Evolutionary conservation across 2,113 vertebrate species (phyloP), one percentile per base, ranked within the genome.

Genomic region (Mungos mungo): DNA sequence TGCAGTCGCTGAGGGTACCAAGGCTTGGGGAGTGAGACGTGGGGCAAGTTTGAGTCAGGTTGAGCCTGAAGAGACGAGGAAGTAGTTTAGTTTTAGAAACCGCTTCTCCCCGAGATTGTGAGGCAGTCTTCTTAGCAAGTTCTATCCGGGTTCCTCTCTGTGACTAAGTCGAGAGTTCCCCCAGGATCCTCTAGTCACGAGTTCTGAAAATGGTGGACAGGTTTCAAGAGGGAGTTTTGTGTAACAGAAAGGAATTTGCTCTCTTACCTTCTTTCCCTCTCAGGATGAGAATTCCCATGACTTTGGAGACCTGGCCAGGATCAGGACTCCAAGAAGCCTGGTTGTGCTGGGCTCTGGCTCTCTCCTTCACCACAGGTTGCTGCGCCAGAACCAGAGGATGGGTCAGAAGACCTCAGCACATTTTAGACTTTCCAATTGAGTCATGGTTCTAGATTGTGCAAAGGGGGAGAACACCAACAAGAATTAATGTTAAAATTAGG

Each of bases 191-290:
- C n/a, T 86, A 27, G 16, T 60, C 35, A 54, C 14, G 74, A 63
- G n/a, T 54, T 77, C 57, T 60, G 54, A 88, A 57, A 84, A 12
- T 74, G 12, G n/a, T 63, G 90, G 81, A 13, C 57, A 85, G 18
- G 14, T 80, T 33, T 41, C 27, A 23, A 41, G n/a, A 21, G 27
- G 27, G 15, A 15, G 38, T 69, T 88, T 92, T 63, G 52, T 86
- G 89, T 93, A 89, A 86, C 50, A 27, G 68, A 35, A 87, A 80
- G 66, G 11, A 84, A 57, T 89, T 93, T 87, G 66, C 74, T 96
- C 84, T 93, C 77, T 33, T 63, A 16, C 35, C 47, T 4, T 16
- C 54, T 72, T 29, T 45, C 21, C 27, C 50, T 90, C 52, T 65
- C 72, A 77, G 54, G 52, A 45, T n/a, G 14, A 83, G 45, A 84